phyloP scores from a whole-genome alignment of 2,888 invertebrate genomes.

The Nasonia oneida region DNA sequence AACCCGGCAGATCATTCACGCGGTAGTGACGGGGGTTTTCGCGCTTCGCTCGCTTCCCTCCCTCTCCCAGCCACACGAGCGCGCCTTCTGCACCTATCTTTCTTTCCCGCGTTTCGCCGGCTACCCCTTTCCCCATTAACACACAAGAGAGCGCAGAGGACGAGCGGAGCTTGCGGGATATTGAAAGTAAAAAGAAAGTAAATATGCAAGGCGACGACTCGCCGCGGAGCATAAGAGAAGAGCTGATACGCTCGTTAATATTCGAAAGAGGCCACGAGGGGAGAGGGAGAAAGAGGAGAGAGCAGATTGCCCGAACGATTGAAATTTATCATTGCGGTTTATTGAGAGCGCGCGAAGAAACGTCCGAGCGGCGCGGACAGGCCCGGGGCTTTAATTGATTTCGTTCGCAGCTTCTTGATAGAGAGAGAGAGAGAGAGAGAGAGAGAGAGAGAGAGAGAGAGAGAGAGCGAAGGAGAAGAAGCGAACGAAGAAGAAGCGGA shows the following conservation, averaged over 20 bases:
- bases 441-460: background rate
- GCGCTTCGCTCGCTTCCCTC: conserved; percentile 38
- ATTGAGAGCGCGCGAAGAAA: conserved; percentile 27
- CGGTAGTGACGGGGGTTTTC: conserved; percentile 55
- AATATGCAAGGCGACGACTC: background rate
- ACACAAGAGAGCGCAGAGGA: no score
- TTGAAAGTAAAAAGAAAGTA: conserved; percentile 20
- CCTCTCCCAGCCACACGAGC: conserved; percentile 11
- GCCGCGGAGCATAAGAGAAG: background rate
- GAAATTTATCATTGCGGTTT: conserved; percentile 52
- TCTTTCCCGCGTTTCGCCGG: conserved; percentile 29
- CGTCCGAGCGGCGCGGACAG: background rate
- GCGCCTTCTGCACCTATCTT: background rate
- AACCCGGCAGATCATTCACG: conserved; percentile 66
- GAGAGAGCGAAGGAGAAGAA: background rate
- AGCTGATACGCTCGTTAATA: conserved; percentile 37
- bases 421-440: background rate
- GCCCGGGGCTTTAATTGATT: conserved; percentile 41
- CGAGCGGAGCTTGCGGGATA: background rate
- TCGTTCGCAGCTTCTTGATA: conserved; percentile 6
- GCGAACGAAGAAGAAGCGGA: background rate
- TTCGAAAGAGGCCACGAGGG: conserved; percentile 8
- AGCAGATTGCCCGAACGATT: conserved; percentile 12
- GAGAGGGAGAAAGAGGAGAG: background rate
- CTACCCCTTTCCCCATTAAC: conserved; percentile 53